A percentile compares a stretch with the other conserved stretches of the same genome.
These are phyloP conservation scores for Heteromormyrus szaboi DNA, from an alignment of 2,797 vertebrate genomes.

Conservation along the genomic window DNA sequence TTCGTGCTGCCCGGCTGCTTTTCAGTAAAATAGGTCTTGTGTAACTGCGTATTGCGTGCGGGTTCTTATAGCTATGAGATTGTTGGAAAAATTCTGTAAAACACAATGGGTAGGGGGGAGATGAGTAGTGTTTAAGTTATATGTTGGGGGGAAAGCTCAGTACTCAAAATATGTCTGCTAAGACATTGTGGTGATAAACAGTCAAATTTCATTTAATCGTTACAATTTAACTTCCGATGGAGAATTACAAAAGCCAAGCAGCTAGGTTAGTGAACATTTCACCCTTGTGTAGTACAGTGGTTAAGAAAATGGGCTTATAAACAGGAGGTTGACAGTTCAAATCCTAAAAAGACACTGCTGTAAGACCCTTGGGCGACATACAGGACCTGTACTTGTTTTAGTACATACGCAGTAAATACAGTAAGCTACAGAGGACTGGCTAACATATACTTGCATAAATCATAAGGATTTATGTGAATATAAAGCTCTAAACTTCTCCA, in stretches of 20 bases:
- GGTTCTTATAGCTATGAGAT: not conserved
- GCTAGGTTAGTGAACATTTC: not conserved
- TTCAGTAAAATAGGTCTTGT: not conserved
- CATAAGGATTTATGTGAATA: conserved; percentile 38
- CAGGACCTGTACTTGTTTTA: not conserved
- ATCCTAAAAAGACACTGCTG: not conserved
- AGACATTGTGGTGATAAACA: not conserved
- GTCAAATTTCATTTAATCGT: conserved; percentile 1
- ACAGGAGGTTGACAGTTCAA: not conserved
- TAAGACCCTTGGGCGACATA: not conserved
- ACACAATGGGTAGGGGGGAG: not conserved
- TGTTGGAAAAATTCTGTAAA: not conserved
- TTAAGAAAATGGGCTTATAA: not conserved
- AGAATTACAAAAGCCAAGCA: conserved; percentile 20
- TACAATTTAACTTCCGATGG: conserved; percentile 7
- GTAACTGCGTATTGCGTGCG: not conserved
- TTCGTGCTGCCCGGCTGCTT: not conserved
- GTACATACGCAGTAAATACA: not conserved
- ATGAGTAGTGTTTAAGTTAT: not conserved
- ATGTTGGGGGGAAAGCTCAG: not conserved
- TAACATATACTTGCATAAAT: not conserved
- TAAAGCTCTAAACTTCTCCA: conserved; percentile 33
- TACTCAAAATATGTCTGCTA: not conserved
- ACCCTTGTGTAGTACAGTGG: not conserved
- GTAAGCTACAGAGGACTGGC: conserved; percentile 3